A percentile compares a stretch with the other conserved stretches of the same genome.
Conservation (phyloP, 2,113 vertebrate genomes). For the Lota lota region DNA sequence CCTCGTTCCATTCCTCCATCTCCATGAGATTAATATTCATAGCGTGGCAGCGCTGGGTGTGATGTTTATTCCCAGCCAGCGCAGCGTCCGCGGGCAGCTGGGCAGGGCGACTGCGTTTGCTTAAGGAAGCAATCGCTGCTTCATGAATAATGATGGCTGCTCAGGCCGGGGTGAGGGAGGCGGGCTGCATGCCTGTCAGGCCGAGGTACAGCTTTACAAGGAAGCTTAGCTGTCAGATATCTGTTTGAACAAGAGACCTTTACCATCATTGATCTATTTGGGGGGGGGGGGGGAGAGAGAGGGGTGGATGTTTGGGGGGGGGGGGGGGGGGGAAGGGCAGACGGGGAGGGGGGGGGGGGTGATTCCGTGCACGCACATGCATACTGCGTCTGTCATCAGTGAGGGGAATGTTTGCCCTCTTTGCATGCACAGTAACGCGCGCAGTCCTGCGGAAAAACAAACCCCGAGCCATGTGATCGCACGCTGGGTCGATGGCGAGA, state of each 20-base stretch:
- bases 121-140: conserved; percentile 77
- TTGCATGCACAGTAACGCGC: not conserved
- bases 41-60: no score
- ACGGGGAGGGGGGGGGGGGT: no score
- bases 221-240: conserved; percentile 59
- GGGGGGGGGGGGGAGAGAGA: no score
- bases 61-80: not conserved
- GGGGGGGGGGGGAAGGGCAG: not conserved
- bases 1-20: no score
- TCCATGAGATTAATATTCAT: no score
- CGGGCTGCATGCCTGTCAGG: conserved; percentile 47
- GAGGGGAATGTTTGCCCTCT: not conserved
- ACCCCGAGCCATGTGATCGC: no score
- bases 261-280: conserved; percentile 32
- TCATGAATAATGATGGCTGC: conserved; percentile 85
- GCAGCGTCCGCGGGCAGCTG: conserved; percentile 44
- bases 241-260: conserved; percentile 68
- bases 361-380: conserved; percentile 8
- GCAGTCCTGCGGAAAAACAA: not conserved
- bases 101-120: conserved; percentile 63
- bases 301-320: no score
- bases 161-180: conserved; percentile 55
- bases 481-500: no score
- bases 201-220: conserved; percentile 56
- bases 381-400: conserved; percentile 11